These are phyloP conservation scores for Pristiophorus japonicus DNA, from an alignment of 2,113 vertebrate genomes.

Conservation along the genomic window DNA sequence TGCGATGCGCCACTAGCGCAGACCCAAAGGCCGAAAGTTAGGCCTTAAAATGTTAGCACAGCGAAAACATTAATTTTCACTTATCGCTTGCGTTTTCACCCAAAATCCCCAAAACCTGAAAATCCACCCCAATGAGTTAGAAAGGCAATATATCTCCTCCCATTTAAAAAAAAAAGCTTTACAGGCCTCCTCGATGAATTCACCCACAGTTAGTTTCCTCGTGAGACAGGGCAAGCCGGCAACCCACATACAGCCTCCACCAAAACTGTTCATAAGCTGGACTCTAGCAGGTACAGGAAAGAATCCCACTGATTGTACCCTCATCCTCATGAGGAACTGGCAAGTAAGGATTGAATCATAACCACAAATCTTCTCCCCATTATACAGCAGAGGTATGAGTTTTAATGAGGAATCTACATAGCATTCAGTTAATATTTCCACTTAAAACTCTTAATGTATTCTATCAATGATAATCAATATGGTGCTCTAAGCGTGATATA, in stretches of 20 bases:
- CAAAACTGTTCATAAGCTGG: background rate
- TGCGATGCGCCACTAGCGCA: too few species aligned
- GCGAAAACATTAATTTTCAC: too few species aligned
- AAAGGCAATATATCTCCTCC: too few species aligned
- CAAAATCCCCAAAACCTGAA: too few species aligned
- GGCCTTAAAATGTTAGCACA: too few species aligned
- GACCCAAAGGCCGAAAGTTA: too few species aligned
- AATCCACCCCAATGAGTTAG: too few species aligned
- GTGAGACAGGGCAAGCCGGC: background rate
- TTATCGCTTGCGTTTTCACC: too few species aligned
- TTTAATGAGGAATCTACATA: background rate
- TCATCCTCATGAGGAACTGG: background rate
- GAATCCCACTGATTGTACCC: background rate
- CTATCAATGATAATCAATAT: background rate
- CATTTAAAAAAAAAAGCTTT: background rate
- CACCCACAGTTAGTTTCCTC: background rate
- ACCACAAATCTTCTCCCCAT: background rate
- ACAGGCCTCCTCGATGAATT: too few species aligned
- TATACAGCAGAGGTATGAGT: background rate
- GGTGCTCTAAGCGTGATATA: background rate
- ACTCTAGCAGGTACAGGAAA: background rate
- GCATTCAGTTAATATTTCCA: background rate
- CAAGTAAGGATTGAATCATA: background rate
- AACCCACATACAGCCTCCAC: background rate
- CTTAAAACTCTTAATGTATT: background rate